Percentiles rank a stretch among this genome's conserved stretches.
These are phyloP conservation scores for Pelodiscus sinensis DNA, from an alignment of 2,113 vertebrate genomes.

Conservation along the genomic window DNA sequence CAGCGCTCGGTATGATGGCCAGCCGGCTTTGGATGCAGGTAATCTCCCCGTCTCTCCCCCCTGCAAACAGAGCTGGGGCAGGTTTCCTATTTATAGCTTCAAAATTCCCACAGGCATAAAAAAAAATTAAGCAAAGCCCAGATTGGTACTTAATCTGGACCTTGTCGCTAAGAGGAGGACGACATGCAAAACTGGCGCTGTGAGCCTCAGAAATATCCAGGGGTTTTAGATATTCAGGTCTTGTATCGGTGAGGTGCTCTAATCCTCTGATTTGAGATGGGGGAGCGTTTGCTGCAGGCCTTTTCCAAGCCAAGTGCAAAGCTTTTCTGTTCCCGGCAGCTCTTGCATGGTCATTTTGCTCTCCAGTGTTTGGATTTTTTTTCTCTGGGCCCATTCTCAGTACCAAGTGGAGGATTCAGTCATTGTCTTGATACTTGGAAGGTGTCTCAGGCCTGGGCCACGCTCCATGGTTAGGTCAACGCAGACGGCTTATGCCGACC, in stretches of 20 bases:
- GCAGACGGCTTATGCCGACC: too few species aligned
- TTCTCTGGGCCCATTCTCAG: background rate
- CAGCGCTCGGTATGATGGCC: background rate
- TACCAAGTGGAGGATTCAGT: background rate
- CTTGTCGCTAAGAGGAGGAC: rapidly evolving
- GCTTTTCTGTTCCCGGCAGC: background rate
- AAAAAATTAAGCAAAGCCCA: background rate
- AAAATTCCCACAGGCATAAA: background rate
- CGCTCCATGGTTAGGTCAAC: too few species aligned
- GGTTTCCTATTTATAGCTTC: conserved; percentile 18
- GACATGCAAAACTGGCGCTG: background rate
- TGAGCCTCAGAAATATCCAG: background rate
- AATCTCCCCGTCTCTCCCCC: background rate
- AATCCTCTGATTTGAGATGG: too few species aligned
- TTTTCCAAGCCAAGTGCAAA: background rate
- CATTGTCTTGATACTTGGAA: background rate
- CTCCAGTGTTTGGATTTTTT: background rate
- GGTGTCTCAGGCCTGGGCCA: too few species aligned
- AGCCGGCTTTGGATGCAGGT: background rate
- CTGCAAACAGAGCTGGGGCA: background rate
- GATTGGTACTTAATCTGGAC: background rate
- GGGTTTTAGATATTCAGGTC: background rate
- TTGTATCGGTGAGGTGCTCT: background rate
- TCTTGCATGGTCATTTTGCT: background rate
- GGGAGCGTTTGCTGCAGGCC: too few species aligned